Base-by-base conservation (phyloP, 2,888 invertebrate species). In the Nebria brevicollis region DNA sequence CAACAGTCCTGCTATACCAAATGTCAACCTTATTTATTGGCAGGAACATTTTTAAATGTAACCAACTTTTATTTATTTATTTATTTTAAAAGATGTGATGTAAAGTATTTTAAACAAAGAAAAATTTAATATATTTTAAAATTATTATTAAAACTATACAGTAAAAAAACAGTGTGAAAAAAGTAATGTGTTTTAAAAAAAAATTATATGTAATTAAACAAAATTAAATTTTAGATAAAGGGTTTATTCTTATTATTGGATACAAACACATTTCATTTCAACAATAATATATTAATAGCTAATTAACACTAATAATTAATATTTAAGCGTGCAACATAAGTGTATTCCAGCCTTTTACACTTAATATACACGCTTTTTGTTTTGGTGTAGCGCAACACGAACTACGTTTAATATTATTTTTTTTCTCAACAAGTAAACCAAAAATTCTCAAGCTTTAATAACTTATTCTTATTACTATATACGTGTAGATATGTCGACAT, bases 21-120 rank as follows among this genome's bases (percentile, higher is more conserved):
- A 88, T 13, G 87, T 95, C 78, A 92, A 95, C 88, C 89, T 95
- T 43, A 90, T 89, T 77, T 89, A 89, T 74, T 95, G 95, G 92
- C 91, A 90, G 66, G 83, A 82, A 66, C 75, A 72, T 64, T 7
- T 77, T 43, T 81, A 81, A 77, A 75, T 43, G n/a, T 73, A 41
- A 10, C 26, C 10, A 68, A 20, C 10, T n/a, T 68, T 68, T 20
- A 13, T 1, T 68, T 68, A 68, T 68, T 68, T 68, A 68, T 26
- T 15, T 72, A 72, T n/a, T 25, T 13, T 72, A 72, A 26, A 34
- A 11, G 25, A 15, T 34, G 41, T 34, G 41, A 34, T 26, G 10
- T 72, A 26, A 72, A 72, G 26, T 26, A 72, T 11, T 72, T 15
- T 64, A 11, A 42, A n/a, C 13, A 5, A 73, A 41, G 13, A 73